Conservation (phyloP, 2,797 vertebrate genomes). For the Lepilemur septentrionalis region DNA sequence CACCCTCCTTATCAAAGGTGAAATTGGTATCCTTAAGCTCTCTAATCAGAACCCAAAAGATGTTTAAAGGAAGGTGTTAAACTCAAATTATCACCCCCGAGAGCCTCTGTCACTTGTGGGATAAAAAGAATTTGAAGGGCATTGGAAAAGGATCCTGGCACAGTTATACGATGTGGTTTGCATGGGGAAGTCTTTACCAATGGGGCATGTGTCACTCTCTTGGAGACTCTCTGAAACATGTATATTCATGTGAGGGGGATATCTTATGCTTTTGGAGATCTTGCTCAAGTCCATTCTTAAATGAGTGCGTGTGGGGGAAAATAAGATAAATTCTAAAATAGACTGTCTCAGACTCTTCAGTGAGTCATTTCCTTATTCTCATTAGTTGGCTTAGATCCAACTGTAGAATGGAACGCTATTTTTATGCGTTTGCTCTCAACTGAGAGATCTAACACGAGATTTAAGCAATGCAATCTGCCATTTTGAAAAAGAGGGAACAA, state of each 20-base stretch:
- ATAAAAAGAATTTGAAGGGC: neutral
- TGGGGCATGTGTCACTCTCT: neutral
- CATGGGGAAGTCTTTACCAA: neutral
- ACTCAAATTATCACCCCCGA: neutral
- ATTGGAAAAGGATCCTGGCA: neutral
- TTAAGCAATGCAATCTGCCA: neutral
- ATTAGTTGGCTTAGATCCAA: constrained; percentile 58
- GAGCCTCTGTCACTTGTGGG: neutral
- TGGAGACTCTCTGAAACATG: neutral
- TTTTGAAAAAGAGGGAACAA: neutral
- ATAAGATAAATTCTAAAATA: constrained; percentile 31
- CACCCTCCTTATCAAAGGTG: neutral
- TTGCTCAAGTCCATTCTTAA: constrained; percentile 10
- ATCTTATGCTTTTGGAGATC: neutral
- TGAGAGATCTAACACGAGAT: constrained; percentile 42
- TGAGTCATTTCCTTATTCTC: constrained; percentile 68
- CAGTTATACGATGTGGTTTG: neutral
- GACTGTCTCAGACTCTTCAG: constrained; percentile 39
- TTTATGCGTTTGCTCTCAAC: constrained; percentile 54
- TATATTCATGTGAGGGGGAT: neutral
- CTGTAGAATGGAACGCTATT: constrained; percentile 33
- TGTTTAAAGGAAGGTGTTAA: neutral
- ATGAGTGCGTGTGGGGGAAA: neutral
- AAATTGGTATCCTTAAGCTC: neutral
- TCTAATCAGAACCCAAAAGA: neutral